Evolutionary conservation across 1,140 invertebrate genomes (phyloP), one percentile per base, ranked within the genome.

Genomic region (Tyrophagus putrescentiae): DNA sequence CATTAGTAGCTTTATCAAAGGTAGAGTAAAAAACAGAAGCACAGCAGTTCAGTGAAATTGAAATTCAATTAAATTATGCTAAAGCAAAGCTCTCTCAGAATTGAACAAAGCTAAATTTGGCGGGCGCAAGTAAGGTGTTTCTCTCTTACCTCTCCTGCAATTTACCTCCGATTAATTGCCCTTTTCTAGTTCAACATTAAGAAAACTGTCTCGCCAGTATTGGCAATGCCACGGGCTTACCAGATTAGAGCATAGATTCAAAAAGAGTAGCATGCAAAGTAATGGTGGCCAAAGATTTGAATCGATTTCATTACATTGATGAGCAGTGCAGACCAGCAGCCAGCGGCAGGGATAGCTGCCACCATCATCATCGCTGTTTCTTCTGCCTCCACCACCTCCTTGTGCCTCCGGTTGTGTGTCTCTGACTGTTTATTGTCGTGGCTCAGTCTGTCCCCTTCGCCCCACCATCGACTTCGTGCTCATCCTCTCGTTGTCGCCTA

Each of bases 1-100:
- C 45, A 48, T 48, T 6, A 48, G 7, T 48, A 29, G n/a, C n/a
- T n/a, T n/a, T n/a, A n/a, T n/a, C n/a, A n/a, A n/a, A n/a, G n/a
- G n/a, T n/a, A n/a, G n/a, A n/a, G n/a, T n/a, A n/a, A n/a, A n/a
- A n/a, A n/a, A n/a, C n/a, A n/a, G n/a, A n/a, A n/a, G n/a, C n/a
- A n/a, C n/a, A n/a, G n/a, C n/a, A 13, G 36, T 39, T 21, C 36
- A 48, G 45, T 13, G 45, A 29, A 48, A 48, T 48, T 29, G 45
- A 48, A 48, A 48, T 48, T 48, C 45, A 48, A 48, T 48, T 48
- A 48, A 48, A 48, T n/a, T 48, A 48, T 48, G 45, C 45, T 48
- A 48, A 48, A 21, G 31, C 45, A 18, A 21, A 25, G 45, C 18
- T 18, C 31, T 6, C 7, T 48, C 18, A 48, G 45, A 48, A 48